Evolutionary conservation across 1,140 invertebrate genomes (phyloP), one percentile per base, ranked within the genome.

Genomic region (Oedothorax gibbosus): DNA sequence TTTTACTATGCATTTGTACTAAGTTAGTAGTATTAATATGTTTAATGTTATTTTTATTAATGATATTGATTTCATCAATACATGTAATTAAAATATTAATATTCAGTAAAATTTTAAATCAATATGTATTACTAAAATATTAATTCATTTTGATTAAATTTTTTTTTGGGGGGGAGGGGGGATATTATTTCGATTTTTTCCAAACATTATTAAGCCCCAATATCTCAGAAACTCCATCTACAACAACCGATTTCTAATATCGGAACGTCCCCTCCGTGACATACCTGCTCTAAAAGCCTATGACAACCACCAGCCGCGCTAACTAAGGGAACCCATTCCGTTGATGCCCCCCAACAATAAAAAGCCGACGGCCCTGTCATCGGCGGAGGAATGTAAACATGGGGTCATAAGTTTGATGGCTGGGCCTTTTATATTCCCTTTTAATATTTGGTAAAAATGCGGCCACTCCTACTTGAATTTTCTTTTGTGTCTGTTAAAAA

Each of bases 301-400:
- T 79, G 77, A 79, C 77, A 79, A 68, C 77, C 77, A 68, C 77
- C 77, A 62, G 68, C 77, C 64, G 77, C 53, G 77, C 69, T 71
- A 71, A 71, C 69, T 53, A 71, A 60, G 54, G 69, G 69, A 35
- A 35, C 54, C 69, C 69, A 71, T 71, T 71, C 69, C 69, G 20
- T 71, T 71, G 50, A 53, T 53, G 50, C 69, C 69, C 69, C 69
- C 69, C 69, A 21, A 71, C 69, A 71, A 35, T 71, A 71, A 54
- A 35, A 75, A 75, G 72, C 71, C 68, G 56, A 75, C 18, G 18
- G 72, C 35, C 72, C 72, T 75, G 72, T 75, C 72, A 75, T 75
- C 72, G 72, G 35, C 72, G n/a, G 57, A 75, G 72, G 72, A 75
- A 75, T 75, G 72, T 75, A 75, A 75, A 75, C 72, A 75, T 15